These are phyloP conservation scores for Smutsia temminckii DNA, from an alignment of 2,797 vertebrate species.

Conservation along the genomic window DNA sequence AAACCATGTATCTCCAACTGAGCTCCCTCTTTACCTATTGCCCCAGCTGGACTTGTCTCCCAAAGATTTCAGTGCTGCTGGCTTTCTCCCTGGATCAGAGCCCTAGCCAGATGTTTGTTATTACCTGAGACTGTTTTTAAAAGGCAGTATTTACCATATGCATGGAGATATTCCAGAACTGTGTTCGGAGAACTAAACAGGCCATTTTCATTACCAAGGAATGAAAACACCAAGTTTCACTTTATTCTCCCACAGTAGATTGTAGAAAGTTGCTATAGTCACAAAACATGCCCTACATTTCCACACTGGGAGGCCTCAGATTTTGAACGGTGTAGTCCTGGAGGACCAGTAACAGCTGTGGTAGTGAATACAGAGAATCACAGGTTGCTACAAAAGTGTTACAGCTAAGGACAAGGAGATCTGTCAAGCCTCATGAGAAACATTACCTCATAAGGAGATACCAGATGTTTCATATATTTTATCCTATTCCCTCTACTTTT, in stretches of 20 bases:
- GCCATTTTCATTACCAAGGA: neutral
- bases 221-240: constrained; percentile 15
- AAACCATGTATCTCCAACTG: neutral
- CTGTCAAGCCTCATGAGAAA: neutral
- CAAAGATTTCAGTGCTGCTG: neutral
- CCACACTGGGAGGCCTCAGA: neutral
- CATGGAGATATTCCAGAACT: constrained; percentile 40
- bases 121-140: constrained; percentile 56
- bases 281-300: neutral
- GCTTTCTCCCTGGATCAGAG: constrained; percentile 19
- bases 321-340: neutral
- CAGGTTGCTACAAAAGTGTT: neutral
- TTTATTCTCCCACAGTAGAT: constrained; percentile 47
- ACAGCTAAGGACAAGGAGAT: neutral
- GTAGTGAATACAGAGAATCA: neutral
- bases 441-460: neutral
- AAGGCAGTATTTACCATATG: constrained; percentile 41
- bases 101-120: constrained; percentile 55
- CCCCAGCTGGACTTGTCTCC: neutral
- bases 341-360: neutral
- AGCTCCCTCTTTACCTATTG: neutral
- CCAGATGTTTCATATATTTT: constrained; percentile 8
- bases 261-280: constrained; percentile 55
- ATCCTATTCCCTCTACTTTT: neutral
- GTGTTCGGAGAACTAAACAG: neutral